Evolutionary conservation across 2,888 invertebrate genomes (phyloP), one percentile per base, ranked within the genome.

Genomic region (Meteorus cinctellus): DNA sequence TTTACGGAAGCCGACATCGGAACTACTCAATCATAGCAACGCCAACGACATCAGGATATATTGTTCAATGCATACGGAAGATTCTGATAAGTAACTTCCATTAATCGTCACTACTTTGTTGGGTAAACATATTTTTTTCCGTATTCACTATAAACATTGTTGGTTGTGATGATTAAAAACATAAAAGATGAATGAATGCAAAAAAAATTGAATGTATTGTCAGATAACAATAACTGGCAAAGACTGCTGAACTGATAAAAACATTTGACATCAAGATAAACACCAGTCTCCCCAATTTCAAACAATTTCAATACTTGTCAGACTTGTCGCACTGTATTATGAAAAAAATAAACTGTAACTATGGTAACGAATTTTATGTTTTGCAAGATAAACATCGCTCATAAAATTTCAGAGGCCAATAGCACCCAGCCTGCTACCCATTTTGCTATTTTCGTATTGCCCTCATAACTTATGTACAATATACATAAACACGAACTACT

Each of bases 1-100:
- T 65, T 34, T 29, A 68, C 68, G 68, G 68, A 69, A 69, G 55
- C 34, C 31, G 29, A 19, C n/a, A 36, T 36, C 55, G 55, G 66
- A 19, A 41, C 27, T 41, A 41, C 24, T 36, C 66, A 41, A 45
- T 66, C 66, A 41, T 63, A 63, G 24, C 29, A 19, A 19, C 10
- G 41, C 66, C 66, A 19, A 6, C 19, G 65, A 66, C 41, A 45
- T 45, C 66, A 55, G 55, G 55, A 55, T 55, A 55, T 55, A 55
- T 19, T 19, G 55, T 55, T 2, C 8, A 19, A 55, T 55, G 55
- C 55, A 24, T 55, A 55, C 19, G 5, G 8, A 55, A 55, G 12
- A 41, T 41, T 41, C 12, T 12, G 41, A 41, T 41, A 41, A 12
- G 12, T 12, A 12, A 41, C 41, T 41, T 8, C 41, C 41, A 12